A percentile compares a stretch with the other conserved stretches of the same genome.
These are phyloP conservation scores for Misgurnus mizolepis DNA, from an alignment of 2,113 vertebrate genomes.

Conservation along the genomic window DNA sequence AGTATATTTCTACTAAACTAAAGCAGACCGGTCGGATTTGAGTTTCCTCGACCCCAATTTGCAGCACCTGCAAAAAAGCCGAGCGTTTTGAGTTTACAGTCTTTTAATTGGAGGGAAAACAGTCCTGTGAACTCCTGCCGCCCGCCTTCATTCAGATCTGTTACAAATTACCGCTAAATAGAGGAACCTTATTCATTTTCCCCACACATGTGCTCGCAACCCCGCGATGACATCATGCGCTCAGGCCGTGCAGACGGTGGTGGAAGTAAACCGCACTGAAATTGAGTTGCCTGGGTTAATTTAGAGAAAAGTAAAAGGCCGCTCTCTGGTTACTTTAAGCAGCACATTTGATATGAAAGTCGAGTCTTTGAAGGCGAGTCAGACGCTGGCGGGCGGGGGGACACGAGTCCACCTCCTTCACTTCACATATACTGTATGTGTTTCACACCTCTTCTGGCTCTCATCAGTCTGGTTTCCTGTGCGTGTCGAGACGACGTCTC, in stretches of 20 bases:
- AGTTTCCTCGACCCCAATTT: slow-evolving; percentile 62
- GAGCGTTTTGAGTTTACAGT: slow-evolving; percentile 57
- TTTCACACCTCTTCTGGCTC: slow-evolving; percentile 49
- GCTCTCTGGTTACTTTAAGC: slow-evolving; percentile 66
- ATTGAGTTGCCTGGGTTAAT: slow-evolving; percentile 66
- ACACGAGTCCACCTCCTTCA: no score
- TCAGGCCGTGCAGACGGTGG: slow-evolving; percentile 55
- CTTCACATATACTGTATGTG: neutral
- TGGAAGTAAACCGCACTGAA: slow-evolving; percentile 63
- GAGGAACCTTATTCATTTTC: slow-evolving; percentile 57
- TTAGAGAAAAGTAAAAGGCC: slow-evolving; percentile 63
- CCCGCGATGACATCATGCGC: slow-evolving; percentile 64
- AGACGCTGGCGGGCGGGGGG: no score
- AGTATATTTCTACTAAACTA: slow-evolving; percentile 29
- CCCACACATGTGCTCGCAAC: slow-evolving; percentile 62
- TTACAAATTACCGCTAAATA: slow-evolving; percentile 68
- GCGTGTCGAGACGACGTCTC: slow-evolving; percentile 34
- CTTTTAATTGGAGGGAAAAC: slow-evolving; percentile 65
- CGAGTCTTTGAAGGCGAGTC: slow-evolving; percentile 55
- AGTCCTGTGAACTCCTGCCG: slow-evolving; percentile 60
- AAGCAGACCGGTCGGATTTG: slow-evolving; percentile 36
- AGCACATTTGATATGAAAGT: slow-evolving; percentile 65
- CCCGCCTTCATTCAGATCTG: slow-evolving; percentile 62
- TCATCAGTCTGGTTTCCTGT: slow-evolving; percentile 46
- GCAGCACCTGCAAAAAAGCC: slow-evolving; percentile 56